Conservation (phyloP, 2,797 vertebrate genomes). For the Gymnothorax javanicus region DNA sequence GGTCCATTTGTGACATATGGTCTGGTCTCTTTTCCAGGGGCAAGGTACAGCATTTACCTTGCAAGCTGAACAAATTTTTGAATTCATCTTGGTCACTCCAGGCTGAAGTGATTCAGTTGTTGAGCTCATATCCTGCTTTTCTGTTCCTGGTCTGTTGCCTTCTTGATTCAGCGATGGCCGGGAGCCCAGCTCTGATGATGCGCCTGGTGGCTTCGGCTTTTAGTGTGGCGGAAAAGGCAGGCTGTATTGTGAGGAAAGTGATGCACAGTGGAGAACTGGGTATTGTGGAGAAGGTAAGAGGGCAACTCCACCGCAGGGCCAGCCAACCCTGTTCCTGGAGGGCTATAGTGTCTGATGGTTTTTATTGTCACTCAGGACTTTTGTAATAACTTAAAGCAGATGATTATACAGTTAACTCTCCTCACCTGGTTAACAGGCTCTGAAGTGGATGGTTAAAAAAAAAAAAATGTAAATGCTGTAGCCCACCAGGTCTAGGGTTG, state of each 20-base stretch:
- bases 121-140: background rate
- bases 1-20: background rate
- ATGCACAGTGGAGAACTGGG: constrained; percentile 87
- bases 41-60: background rate
- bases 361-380: too few relatives aligned
- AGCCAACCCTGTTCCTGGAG: too few relatives aligned
- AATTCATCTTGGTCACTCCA: background rate
- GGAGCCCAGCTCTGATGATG: constrained; percentile 78
- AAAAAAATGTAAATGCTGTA: too few relatives aligned
- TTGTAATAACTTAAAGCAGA: too few relatives aligned
- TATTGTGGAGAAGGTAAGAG: constrained; percentile 89
- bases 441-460: too few relatives aligned
- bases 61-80: background rate
- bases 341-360: too few relatives aligned
- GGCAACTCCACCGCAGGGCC: too few relatives aligned
- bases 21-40: background rate
- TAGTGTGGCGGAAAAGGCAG: constrained; percentile 85
- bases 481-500: too few relatives aligned
- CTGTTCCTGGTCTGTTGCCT: background rate
- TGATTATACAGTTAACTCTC: too few relatives aligned
- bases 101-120: background rate
- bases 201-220: constrained; percentile 85
- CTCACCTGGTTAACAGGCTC: too few relatives aligned
- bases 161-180: constrained; percentile 77
- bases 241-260: constrained; percentile 82